These are phyloP conservation scores for Cataglyphis hispanica DNA, from an alignment of 1,140 invertebrate species.

Conservation along the genomic window DNA sequence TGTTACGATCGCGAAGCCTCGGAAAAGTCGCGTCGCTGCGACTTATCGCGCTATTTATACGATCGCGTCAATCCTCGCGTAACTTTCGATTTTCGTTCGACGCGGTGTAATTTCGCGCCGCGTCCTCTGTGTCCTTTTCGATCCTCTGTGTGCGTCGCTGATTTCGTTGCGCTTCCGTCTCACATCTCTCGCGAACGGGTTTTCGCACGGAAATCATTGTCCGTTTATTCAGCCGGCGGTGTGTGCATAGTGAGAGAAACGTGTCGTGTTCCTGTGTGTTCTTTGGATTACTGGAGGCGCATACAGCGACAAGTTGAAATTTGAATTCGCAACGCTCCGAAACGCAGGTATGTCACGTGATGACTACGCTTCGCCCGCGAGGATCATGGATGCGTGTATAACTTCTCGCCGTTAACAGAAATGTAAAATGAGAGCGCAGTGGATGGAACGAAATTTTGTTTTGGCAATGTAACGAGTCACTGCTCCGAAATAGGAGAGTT, in stretches of 20 bases:
- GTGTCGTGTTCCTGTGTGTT: slow-evolving; percentile 40
- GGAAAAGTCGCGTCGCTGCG: slow-evolving; percentile 63
- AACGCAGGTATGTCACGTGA: slow-evolving; percentile 28
- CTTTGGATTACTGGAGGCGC: slow-evolving; percentile 65
- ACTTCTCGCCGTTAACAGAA: not conserved
- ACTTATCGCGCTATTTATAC: slow-evolving; percentile 38
- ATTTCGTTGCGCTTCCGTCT: not conserved
- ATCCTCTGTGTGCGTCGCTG: not conserved
- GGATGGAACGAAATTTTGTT: slow-evolving; percentile 12
- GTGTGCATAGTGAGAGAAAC: slow-evolving; percentile 33
- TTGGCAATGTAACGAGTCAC: not conserved
- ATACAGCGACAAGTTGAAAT: slow-evolving; percentile 1
- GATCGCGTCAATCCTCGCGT: not conserved
- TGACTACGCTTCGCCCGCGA: not conserved
- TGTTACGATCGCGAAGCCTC: slow-evolving; percentile 57
- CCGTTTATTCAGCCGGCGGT: not conserved
- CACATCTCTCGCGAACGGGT: not conserved
- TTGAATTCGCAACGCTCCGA: slow-evolving; percentile 22
- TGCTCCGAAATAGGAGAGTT: slow-evolving; percentile 28
- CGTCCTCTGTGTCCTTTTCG: not conserved
- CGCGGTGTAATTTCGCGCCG: not conserved
- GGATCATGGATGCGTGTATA: not conserved
- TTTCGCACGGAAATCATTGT: not conserved
- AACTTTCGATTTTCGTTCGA: not conserved
- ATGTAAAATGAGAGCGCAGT: slow-evolving; percentile 23